phyloP scores from a whole-genome alignment of 53 echinoderm and acorn worm species.

The Actinopyga echinites region DNA sequence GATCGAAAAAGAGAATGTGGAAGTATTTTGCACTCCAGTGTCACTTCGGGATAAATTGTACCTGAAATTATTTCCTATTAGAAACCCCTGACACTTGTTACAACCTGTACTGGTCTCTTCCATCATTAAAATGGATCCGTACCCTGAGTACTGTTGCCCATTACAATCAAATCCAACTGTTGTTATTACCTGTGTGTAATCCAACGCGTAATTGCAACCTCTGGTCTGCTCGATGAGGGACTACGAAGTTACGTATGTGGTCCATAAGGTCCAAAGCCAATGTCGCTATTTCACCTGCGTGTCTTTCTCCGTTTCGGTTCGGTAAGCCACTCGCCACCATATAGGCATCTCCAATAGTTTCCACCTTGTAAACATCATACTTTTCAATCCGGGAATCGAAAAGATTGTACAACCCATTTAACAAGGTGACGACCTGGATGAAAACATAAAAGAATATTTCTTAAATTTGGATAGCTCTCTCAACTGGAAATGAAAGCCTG shows the following conservation, averaged over 20 bases:
- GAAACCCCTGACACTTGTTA: too few relatives aligned
- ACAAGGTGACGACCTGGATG: conserved; percentile 66
- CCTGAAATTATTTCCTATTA: too few relatives aligned
- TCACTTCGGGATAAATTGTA: too few relatives aligned
- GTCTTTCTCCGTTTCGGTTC: conserved; percentile 67
- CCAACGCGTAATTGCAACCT: conserved; percentile 69
- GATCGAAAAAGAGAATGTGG: too few relatives aligned
- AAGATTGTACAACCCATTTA: conserved; percentile 74
- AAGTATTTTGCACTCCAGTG: too few relatives aligned
- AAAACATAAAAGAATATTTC: too few relatives aligned
- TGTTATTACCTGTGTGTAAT: conserved; percentile 64
- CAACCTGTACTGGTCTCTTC: too few relatives aligned
- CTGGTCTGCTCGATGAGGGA: conserved; percentile 53
- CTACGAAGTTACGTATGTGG: conserved; percentile 60
- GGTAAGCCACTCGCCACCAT: conserved; percentile 87
- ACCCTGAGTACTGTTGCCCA: too few relatives aligned
- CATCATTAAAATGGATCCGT: too few relatives aligned
- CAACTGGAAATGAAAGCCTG: too few relatives aligned
- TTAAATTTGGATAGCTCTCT: too few relatives aligned
- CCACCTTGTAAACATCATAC: conserved; percentile 87
- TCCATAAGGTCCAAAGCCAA: conserved; percentile 76
- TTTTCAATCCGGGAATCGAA: conserved; percentile 80
- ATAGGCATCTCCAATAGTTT: conserved; percentile 87
- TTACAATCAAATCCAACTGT: too few relatives aligned
- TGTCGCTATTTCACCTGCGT: conserved; percentile 73